phyloP scores from a whole-genome alignment of 1,140 invertebrate species.

The Orius laevigatus region DNA sequence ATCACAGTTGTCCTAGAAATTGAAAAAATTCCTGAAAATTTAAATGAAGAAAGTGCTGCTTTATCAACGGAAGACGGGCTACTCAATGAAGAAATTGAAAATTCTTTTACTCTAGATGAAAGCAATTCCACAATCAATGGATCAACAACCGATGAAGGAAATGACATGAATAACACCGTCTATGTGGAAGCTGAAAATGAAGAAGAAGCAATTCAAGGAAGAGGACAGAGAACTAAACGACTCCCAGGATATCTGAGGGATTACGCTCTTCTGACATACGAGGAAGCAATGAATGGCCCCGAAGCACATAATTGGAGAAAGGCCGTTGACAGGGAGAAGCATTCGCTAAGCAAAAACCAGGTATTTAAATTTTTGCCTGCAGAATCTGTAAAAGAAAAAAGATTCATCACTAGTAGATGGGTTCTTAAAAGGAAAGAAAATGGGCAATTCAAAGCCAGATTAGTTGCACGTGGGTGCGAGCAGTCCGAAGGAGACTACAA shows the following conservation, averaged over 20 bases:
- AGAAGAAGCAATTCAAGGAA: too few species aligned
- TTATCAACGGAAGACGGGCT: too few species aligned
- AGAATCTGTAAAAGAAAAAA: neutral
- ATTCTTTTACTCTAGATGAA: too few species aligned
- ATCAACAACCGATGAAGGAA: too few species aligned
- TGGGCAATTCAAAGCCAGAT: slow-evolving; percentile 22
- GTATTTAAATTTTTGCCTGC: slow-evolving; percentile 17
- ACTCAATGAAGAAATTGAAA: too few species aligned
- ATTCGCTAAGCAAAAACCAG: slow-evolving; percentile 20
- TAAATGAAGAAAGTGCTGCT: neutral
- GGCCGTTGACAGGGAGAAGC: slow-evolving; percentile 20
- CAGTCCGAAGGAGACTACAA: slow-evolving; percentile 23
- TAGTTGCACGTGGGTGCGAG: too few species aligned
- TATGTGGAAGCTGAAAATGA: too few species aligned
- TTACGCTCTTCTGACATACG: slow-evolving; percentile 20
- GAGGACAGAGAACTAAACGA: neutral
- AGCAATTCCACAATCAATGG: too few species aligned
- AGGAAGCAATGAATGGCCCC: slow-evolving; percentile 18
- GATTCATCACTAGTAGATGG: slow-evolving; percentile 15
- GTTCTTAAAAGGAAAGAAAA: slow-evolving; percentile 13
- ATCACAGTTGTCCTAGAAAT: slow-evolving; percentile 1
- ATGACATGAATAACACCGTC: too few species aligned
- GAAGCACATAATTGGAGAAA: slow-evolving; percentile 18
- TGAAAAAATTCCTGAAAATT: slow-evolving; percentile 6
- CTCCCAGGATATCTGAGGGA: slow-evolving; percentile 5